Conservation (phyloP, 2,113 vertebrate species). For the Anas platyrhynchos region DNA sequence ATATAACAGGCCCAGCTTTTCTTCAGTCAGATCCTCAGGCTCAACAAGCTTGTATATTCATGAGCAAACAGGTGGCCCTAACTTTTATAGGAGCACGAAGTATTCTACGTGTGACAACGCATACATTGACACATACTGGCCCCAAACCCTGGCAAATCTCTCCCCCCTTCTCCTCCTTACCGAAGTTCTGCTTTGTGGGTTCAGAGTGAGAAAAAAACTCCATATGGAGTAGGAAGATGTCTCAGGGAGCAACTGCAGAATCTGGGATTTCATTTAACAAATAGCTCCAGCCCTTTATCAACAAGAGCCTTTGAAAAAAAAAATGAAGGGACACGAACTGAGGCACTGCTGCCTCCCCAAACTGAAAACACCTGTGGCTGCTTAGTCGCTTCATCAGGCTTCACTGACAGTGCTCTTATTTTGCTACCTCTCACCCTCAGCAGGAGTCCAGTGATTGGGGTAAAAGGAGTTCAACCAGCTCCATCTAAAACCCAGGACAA, state of each 20-base stretch:
- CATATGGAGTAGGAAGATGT: neutral
- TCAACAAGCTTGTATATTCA: neutral
- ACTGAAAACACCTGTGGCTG: neutral
- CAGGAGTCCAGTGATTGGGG: neutral
- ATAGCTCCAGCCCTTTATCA: neutral
- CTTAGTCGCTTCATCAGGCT: neutral
- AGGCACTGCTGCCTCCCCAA: neutral
- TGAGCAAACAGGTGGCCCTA: neutral
- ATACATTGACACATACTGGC: neutral
- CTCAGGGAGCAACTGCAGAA: neutral
- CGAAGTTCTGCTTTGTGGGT: neutral
- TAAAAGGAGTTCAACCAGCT: neutral
- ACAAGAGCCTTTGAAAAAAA: neutral
- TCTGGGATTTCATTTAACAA: neutral
- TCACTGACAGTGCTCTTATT: neutral
- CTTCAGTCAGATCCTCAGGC: neutral
- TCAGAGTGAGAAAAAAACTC: neutral
- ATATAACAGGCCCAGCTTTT: neutral
- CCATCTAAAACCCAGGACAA: neutral
- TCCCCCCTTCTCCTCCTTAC: neutral
- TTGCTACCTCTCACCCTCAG: neutral
- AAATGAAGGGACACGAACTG: neutral
- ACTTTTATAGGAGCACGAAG: neutral
- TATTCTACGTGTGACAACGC: neutral
- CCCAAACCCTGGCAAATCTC: neutral